Percentiles rank a stretch among this genome's conserved stretches.
Evolutionary conservation across 2,113 vertebrate species (phyloP).

Genomic region (Corvus cornix): DNA sequence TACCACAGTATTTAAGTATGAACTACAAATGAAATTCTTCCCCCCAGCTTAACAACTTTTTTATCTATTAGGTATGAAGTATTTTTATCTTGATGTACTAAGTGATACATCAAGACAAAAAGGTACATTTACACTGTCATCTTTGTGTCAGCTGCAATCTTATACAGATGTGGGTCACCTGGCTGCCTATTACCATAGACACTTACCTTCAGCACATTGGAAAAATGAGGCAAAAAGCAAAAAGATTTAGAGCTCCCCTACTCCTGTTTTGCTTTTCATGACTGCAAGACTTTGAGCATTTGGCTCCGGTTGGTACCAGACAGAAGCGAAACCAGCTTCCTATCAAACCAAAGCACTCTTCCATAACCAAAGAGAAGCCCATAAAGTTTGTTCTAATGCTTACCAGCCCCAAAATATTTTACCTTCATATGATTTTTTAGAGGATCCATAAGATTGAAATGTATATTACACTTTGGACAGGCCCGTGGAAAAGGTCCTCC

Average conservation of each 20-base stretch:
- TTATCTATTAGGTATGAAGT: background rate
- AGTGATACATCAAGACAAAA: background rate
- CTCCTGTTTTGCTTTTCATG: background rate
- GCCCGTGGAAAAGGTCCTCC: constrained; percentile 82
- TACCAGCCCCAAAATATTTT: constrained; percentile 17
- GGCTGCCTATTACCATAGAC: background rate
- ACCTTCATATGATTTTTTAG: constrained; percentile 89
- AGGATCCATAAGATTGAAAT: constrained; percentile 84
- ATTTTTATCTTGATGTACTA: background rate
- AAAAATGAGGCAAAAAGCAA: background rate
- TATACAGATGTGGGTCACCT: background rate
- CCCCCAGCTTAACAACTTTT: background rate
- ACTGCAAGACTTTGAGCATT: background rate
- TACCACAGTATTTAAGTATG: background rate
- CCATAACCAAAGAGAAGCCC: background rate
- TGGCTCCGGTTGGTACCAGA: background rate
- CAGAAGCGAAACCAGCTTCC: background rate
- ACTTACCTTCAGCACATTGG: background rate
- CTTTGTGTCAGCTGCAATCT: background rate
- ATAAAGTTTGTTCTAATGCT: background rate
- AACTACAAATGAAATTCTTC: background rate
- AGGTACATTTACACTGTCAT: background rate
- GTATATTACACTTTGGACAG: constrained; percentile 89
- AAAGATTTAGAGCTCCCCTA: background rate
- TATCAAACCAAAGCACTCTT: background rate